These are phyloP conservation scores for Tachypleus tridentatus DNA, from an alignment of 1,140 invertebrate genomes.

Conservation along the genomic window DNA sequence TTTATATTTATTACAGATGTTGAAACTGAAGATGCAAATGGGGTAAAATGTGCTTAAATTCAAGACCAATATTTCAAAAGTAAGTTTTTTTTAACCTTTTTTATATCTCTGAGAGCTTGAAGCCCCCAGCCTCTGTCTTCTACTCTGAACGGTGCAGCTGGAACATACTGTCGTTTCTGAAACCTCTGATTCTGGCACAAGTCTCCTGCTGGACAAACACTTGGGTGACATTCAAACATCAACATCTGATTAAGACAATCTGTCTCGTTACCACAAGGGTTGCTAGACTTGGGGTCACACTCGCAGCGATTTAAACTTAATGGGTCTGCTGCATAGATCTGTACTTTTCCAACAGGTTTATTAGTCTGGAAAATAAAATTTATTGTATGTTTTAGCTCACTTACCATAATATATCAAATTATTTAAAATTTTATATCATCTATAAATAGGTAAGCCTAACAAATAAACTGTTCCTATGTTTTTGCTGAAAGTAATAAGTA, in stretches of 20 bases:
- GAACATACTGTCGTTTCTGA: constrained; percentile 64
- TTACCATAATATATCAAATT: no score
- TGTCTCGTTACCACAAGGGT: constrained; percentile 67
- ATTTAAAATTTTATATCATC: no score
- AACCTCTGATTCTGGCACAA: constrained; percentile 81
- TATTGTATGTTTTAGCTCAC: no score
- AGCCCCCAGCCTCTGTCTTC: constrained; percentile 71
- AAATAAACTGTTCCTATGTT: no score
- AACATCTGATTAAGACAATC: constrained; percentile 78
- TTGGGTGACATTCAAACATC: constrained; percentile 67
- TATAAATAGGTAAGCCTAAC: no score
- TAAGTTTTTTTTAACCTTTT: constrained; percentile 36
- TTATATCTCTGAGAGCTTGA: constrained; percentile 54
- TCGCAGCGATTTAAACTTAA: constrained; percentile 63
- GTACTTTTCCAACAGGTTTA: constrained; percentile 44
- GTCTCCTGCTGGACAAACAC: constrained; percentile 61
- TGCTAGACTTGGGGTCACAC: constrained; percentile 55
- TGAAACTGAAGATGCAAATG: no score
- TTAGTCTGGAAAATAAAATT: constrained; percentile 43
- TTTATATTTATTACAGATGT: no score
- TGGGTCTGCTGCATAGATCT: constrained; percentile 37
- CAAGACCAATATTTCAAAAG: no score
- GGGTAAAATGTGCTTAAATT: no score
- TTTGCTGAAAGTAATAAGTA: no score
- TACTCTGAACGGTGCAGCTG: constrained; percentile 59